phyloP scores from a whole-genome alignment of 2,797 vertebrate species.

The Pampus argenteus region DNA sequence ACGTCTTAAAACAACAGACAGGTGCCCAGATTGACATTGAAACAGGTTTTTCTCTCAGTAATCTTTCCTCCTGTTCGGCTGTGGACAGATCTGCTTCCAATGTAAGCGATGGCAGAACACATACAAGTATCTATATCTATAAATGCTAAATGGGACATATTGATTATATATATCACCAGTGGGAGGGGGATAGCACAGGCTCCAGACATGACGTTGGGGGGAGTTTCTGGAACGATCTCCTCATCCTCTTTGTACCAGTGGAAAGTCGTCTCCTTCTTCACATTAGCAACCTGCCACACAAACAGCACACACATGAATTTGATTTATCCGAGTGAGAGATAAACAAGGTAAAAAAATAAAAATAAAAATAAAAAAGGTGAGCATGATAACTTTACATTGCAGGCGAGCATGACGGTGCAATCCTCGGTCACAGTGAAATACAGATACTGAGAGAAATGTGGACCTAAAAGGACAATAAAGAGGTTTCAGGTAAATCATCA shows the following conservation, averaged over 20 bases:
- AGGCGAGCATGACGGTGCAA: constrained; percentile 91
- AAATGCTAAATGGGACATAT: no score
- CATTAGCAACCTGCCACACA: constrained; percentile 90
- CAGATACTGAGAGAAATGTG: constrained; percentile 93
- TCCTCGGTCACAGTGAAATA: constrained; percentile 91
- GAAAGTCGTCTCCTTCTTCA: constrained; percentile 93
- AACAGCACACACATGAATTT: background rate
- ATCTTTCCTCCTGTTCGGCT: no score
- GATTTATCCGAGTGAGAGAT: background rate
- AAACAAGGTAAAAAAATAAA: accelerated
- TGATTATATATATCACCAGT: no score
- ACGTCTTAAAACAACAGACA: no score
- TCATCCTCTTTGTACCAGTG: constrained; percentile 94
- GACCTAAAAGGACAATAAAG: constrained; percentile 80
- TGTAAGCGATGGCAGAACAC: no score
- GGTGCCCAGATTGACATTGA: no score
- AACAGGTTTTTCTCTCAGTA: no score
- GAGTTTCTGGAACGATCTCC: constrained; percentile 84
- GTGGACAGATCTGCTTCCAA: no score
- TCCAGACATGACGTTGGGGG: constrained; percentile 88
- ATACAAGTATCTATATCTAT: no score
- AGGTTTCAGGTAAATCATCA: background rate
- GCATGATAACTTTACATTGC: constrained; percentile 86
- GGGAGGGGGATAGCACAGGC: constrained; percentile 89
- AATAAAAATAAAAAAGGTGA: background rate